Evolutionary conservation across 2,113 vertebrate species (phyloP).

Genomic region (Raja brachyura): DNA sequence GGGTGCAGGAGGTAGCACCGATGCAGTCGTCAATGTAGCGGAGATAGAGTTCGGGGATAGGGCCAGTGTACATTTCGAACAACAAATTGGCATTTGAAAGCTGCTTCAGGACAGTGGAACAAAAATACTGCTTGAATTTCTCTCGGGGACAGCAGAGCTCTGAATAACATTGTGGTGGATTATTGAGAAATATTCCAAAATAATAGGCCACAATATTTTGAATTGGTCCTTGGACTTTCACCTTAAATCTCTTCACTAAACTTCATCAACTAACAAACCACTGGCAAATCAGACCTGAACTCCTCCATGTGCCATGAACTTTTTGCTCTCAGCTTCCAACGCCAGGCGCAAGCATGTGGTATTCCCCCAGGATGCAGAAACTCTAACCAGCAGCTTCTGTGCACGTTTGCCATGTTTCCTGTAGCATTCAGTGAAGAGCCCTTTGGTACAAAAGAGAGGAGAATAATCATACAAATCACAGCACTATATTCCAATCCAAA

Average conservation of each 20-base stretch:
- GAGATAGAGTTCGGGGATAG: too few relatives aligned
- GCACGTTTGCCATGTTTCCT: conserved; percentile 68
- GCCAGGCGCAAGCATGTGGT: conserved; percentile 82
- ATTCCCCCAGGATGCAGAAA: conserved; percentile 77
- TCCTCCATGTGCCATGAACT: conserved; percentile 81
- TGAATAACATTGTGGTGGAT: too few relatives aligned
- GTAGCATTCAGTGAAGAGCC: conserved; percentile 80
- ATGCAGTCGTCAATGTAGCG: too few relatives aligned
- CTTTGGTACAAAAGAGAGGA: conserved; percentile 44
- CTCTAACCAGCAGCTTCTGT: conserved; percentile 71
- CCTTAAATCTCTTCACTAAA: neutral
- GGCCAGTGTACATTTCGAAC: too few relatives aligned
- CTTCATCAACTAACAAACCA: neutral
- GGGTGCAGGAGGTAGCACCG: too few relatives aligned
- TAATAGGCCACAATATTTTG: neutral
- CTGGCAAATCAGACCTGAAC: conserved; percentile 68
- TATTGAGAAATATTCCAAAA: too few relatives aligned
- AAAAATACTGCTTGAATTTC: too few relatives aligned
- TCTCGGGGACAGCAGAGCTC: too few relatives aligned
- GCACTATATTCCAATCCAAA: neutral
- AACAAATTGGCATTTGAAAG: too few relatives aligned
- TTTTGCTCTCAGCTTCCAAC: conserved; percentile 78
- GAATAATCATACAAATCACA: neutral
- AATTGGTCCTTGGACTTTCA: neutral
- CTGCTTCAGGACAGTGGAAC: too few relatives aligned